Base-by-base conservation (phyloP, 1,140 invertebrate species). In the Macrobrachium nipponense region DNA sequence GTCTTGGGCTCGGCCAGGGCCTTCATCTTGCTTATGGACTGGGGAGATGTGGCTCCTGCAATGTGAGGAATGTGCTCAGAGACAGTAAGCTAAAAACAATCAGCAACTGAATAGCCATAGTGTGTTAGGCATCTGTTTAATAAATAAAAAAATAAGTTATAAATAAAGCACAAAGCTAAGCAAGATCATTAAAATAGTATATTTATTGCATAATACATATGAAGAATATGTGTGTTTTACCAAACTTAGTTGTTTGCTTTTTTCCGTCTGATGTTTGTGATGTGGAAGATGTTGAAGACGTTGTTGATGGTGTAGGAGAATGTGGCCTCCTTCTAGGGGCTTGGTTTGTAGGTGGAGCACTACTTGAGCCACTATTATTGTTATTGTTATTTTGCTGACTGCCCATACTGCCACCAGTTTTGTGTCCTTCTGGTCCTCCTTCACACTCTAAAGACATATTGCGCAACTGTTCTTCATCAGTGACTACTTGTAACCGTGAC, bases 21-120 rank as follows among this genome's bases (percentile, higher is more conserved):
- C 83, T 99, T 92, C 90, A 99, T 94, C 90, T 99, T 99, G 87
- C 97, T 93, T 7, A 99, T 97, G 2, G 97, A 97, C 92, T 99
- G 97, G 6, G 98, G 98, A 43, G 97, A 98, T 51, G 97, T 97
- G 58, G 97, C 96, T 88, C 97, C 97, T 92, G 89, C 76, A 89
- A 80, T 83, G 75, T 70, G 79, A 73, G 81, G 70, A 84, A 51
- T 80, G 77, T 79, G 66, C 84, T 80, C 78, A 87, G 80, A 87
- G 77, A 75, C 62, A 80, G 75, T 51, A 83, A 84, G 61, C 82
- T 64, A 83, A 83, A 36, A 20, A 76, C 43, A 88, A 51, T 51
- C 51, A 20, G 87, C 59, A 72, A 62, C 64, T 66, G 27, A 23
- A 77, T 58, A 75, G 77, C 79, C 60, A 76, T 62, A 87, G 66